Percentiles rank a stretch among this genome's conserved stretches.
Evolutionary conservation across 2,888 invertebrate genomes (phyloP).

Genomic region (Drosophila acutilabella): DNA sequence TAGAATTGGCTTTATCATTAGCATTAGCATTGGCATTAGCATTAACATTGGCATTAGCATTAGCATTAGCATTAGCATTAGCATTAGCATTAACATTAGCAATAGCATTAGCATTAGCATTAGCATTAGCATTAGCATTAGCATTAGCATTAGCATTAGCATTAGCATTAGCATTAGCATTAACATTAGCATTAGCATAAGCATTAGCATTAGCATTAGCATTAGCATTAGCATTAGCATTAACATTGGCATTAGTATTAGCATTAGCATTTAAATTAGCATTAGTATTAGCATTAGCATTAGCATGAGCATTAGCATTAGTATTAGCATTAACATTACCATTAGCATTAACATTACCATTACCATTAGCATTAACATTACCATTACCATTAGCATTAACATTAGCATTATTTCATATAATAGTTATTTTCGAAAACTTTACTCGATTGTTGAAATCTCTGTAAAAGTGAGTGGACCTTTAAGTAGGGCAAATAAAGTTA

Average conservation of each 20-base stretch:
- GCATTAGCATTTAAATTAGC: not conserved
- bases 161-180: not conserved
- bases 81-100: not conserved
- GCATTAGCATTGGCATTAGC: not conserved
- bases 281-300: not conserved
- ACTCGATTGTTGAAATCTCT: not conserved
- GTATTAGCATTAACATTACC: not conserved
- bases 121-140: not conserved
- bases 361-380: constrained; percentile 12
- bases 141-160: not conserved
- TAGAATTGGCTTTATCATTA: not conserved
- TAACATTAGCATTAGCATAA: not conserved
- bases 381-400: not conserved
- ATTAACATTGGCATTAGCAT: not conserved
- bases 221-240: not conserved
- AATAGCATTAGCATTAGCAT: not conserved
- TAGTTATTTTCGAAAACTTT: not conserved
- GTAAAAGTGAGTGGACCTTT: not conserved
- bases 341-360: not conserved
- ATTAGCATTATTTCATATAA: too few species aligned
- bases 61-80: not conserved
- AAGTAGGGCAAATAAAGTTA: constrained; percentile 19
- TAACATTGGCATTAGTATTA: not conserved
- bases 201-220: not conserved
- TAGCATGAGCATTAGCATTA: constrained; percentile 5